Evolutionary conservation across 2,113 vertebrate species (phyloP).

Genomic region (Natator depressus): DNA sequence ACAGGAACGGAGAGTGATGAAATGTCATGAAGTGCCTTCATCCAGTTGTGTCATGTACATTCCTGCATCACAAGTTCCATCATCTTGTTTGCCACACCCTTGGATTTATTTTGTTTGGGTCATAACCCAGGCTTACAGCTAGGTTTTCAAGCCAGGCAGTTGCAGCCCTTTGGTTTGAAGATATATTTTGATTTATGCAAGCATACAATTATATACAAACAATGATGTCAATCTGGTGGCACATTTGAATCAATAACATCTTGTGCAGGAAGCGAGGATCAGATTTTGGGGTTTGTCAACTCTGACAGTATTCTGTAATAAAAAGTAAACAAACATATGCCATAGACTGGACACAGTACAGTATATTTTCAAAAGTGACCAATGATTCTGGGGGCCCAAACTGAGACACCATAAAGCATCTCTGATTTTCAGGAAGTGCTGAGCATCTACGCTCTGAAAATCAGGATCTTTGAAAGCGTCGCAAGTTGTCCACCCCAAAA

Average conservation of each 20-base stretch:
- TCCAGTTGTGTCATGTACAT: neutral
- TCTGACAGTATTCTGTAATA: neutral
- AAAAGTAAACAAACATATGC: neutral
- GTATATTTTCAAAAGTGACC: neutral
- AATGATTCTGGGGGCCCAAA: neutral
- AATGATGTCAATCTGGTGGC: neutral
- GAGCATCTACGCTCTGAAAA: neutral
- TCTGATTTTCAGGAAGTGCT: neutral
- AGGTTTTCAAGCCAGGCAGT: neutral
- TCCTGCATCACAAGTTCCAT: neutral
- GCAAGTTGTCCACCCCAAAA: slow-evolving; percentile 19
- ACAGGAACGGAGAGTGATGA: neutral
- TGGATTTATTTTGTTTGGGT: neutral
- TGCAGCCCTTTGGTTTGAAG: neutral
- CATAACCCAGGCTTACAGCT: neutral
- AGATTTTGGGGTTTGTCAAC: neutral
- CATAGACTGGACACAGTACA: neutral
- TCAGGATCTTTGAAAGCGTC: neutral
- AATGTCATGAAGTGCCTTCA: slow-evolving; percentile 13
- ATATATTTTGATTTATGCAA: slow-evolving; percentile 17
- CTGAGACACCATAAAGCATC: neutral
- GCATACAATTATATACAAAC: neutral
- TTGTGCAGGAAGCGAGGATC: neutral
- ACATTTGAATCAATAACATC: neutral
- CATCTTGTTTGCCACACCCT: slow-evolving; percentile 1